These are phyloP conservation scores for Cotesia typhae DNA, from an alignment of 1,140 invertebrate species.

Conservation along the genomic window DNA sequence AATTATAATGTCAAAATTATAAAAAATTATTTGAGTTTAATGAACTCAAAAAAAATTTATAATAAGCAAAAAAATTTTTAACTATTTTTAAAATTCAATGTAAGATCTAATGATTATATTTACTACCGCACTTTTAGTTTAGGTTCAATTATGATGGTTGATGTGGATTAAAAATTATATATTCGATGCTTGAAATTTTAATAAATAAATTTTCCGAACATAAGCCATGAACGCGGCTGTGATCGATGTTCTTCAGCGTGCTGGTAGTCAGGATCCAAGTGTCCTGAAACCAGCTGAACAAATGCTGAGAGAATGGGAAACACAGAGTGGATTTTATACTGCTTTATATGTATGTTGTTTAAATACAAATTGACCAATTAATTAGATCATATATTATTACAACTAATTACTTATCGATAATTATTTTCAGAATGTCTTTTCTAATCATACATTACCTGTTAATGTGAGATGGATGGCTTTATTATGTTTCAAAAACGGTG, in stretches of 20 bases:
- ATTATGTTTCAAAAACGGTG: slow-evolving; percentile 93
- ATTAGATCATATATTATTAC: not conserved
- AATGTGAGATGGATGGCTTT: slow-evolving; percentile 93
- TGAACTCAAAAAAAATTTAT: too few species aligned
- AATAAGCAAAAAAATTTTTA: too few species aligned
- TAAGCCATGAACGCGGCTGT: slow-evolving; percentile 66
- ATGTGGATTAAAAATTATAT: not conserved
- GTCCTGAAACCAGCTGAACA: slow-evolving; percentile 87
- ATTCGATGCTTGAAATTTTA: slow-evolving; percentile 24
- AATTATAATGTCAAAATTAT: too few species aligned
- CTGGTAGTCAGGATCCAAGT: slow-evolving; percentile 84
- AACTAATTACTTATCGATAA: slow-evolving; percentile 38
- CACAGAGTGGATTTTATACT: slow-evolving; percentile 86
- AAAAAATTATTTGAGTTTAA: too few species aligned
- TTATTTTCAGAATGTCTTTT: slow-evolving; percentile 79
- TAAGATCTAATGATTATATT: too few species aligned
- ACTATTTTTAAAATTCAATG: too few species aligned
- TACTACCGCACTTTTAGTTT: too few species aligned
- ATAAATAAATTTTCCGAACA: not conserved
- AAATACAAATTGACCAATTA: not conserved
- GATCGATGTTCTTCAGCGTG: slow-evolving; percentile 80
- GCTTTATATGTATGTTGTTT: slow-evolving; percentile 75
- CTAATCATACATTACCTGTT: slow-evolving; percentile 80
- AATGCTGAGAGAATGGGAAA: slow-evolving; percentile 88
- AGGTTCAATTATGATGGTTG: not conserved